Base-by-base conservation (phyloP, 2,797 vertebrate genomes). In the Pogonophryne albipinna region DNA sequence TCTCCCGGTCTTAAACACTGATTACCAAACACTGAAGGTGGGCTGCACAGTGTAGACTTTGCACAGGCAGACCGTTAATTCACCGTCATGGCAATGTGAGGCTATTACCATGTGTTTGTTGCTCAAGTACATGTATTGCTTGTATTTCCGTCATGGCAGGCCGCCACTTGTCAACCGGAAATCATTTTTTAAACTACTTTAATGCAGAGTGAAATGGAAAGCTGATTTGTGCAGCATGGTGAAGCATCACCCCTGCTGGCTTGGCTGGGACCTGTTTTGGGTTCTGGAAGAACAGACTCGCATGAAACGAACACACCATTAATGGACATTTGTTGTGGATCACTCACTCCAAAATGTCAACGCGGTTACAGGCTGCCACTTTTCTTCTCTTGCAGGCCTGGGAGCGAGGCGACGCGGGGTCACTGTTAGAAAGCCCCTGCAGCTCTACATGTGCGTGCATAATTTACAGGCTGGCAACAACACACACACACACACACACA, bases 301-400 rank as follows among this genome's bases (percentile, higher is more conserved):
- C 69, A 71, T 80, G 76, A 85, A 90, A 90, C 74, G 34, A 86
- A 84, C 82, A 78, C 78, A 65, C 83, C 82, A 86, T 92, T 93
- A 92, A 90, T 76, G 72, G 82, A 76, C 73, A 86, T 91, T 78
- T 91, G 90, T 76, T 82, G 86, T 83, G 91, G 89, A 91, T 93
- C 89, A 89, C 83, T 92, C 88, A 79, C 88, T 91, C 85, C 76
- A 89, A 93, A 93, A 92, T 93, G 92, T 94, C 92, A 95, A 80
- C 87, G 78, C 73, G 19, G 83, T 77, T 78, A 66, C 83, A 73
- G 82, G 71, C 76, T 83, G 87, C 77, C 80, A 79, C 77, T 76
- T 58, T 68, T 59, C 70, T 70, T 38, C 13, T 47, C 63, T 74
- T 74, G 67, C 68, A 51, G 53, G 70, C 66, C 62, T 60, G 73